Evolutionary conservation across 2,888 invertebrate genomes (phyloP).

Genomic region (Isotomurus palustris): DNA sequence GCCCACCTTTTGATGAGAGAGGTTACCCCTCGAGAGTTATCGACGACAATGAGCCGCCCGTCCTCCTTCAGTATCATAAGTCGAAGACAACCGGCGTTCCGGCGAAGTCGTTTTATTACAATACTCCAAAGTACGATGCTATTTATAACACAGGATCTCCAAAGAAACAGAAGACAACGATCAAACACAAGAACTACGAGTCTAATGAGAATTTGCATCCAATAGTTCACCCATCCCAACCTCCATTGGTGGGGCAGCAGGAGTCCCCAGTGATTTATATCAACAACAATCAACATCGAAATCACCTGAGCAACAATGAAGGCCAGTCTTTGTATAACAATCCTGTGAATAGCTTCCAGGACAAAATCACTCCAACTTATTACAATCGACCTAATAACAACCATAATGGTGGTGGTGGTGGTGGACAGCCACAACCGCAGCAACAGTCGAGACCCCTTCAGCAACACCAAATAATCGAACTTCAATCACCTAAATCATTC

Average conservation of each 20-base stretch:
- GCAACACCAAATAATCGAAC: conserved; percentile 23
- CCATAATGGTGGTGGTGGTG: background rate
- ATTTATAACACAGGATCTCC: conserved; percentile 36
- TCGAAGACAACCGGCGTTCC: conserved; percentile 38
- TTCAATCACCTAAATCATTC: conserved; percentile 28
- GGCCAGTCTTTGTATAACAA: conserved; percentile 13
- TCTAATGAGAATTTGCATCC: background rate
- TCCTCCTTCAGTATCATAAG: conserved; percentile 24
- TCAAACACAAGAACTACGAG: background rate
- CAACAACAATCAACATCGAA: background rate
- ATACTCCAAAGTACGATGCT: conserved; percentile 41
- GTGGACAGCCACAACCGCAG: no score
- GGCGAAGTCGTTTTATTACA: conserved; percentile 38
- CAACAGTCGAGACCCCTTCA: no score
- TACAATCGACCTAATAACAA: background rate
- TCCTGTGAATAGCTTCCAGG: conserved; percentile 22
- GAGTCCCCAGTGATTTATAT: conserved; percentile 7
- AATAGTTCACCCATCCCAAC: conserved; percentile 14
- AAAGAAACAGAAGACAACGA: conserved; percentile 12
- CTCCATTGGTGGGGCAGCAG: conserved; percentile 14
- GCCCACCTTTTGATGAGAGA: conserved; percentile 41
- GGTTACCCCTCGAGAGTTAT: conserved; percentile 43
- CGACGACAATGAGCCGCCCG: conserved; percentile 31
- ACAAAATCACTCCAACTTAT: conserved; percentile 17
- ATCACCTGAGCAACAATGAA: conserved; percentile 14